Conservation (phyloP, 2,888 invertebrate genomes). For the Villa cingulata region DNA sequence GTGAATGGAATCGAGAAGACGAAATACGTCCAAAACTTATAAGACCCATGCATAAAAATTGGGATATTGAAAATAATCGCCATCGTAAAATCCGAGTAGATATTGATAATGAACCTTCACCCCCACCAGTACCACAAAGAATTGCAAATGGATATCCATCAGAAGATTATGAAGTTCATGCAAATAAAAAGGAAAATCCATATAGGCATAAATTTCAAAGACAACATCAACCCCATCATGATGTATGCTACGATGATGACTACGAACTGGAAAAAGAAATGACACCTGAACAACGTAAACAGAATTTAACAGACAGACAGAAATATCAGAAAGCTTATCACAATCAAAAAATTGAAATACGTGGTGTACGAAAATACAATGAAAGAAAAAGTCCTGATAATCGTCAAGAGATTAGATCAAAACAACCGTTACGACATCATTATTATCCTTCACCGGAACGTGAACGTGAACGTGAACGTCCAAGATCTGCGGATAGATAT, state of each 20-base stretch:
- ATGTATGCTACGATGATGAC: constrained; percentile 28
- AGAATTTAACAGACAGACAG: constrained; percentile 35
- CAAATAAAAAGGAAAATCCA: constrained; percentile 2
- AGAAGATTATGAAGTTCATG: not conserved
- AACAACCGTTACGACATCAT: too few species aligned
- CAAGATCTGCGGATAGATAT: constrained; percentile 1
- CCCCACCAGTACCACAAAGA: not conserved
- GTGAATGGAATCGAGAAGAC: constrained; percentile 29
- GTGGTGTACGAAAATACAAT: not conserved
- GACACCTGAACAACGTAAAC: constrained; percentile 21
- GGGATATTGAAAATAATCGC: constrained; percentile 33
- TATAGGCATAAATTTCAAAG: constrained; percentile 2
- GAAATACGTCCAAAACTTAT: constrained; percentile 34
- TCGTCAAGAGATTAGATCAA: too few species aligned
- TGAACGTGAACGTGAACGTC: too few species aligned
- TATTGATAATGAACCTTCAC: not conserved
- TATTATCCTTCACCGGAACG: too few species aligned
- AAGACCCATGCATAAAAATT: constrained; percentile 26
- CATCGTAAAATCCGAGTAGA: constrained; percentile 25
- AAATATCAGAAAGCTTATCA: constrained; percentile 32
- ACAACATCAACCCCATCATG: constrained; percentile 13
- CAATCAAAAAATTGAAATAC: constrained; percentile 20
- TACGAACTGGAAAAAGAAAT: constrained; percentile 16
- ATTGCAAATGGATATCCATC: too few species aligned
- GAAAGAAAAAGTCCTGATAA: not conserved